Evolutionary conservation across 1,140 invertebrate genomes (phyloP), one percentile per base, ranked within the genome.

Genomic region (Callitettix versicolor): DNA sequence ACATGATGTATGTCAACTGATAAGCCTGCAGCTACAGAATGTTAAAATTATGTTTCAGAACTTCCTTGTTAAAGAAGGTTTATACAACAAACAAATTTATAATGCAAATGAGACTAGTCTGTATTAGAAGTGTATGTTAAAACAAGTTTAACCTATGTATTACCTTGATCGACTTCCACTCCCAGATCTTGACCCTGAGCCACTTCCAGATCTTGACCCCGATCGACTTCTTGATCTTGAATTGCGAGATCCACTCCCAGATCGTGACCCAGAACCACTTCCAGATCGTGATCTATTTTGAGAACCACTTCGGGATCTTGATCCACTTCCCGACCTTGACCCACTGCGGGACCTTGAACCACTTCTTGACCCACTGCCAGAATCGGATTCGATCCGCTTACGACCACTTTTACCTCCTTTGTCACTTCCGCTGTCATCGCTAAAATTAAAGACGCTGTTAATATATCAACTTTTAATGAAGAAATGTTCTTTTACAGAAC

Each of bases 361-460:
- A 15, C 60, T 63, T 17, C 58, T 47, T 15, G 57, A 53, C 5
- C 52, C 53, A 21, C 55, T 55, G 3, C 4, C 65, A 40, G 43
- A 48, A 51, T 17, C 70, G 68, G 40, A 66, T 60, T 58, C 61
- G 64, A 62, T 74, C 68, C 60, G 63, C 60, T 65, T 74, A 69
- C 20, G 72, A 73, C 21, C 74, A 73, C 64, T 57, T 69, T 59
- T 58, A 0, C 64, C 61, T 26, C 64, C 72, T 60, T 72, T 69
- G 38, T 73, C 77, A 54, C 71, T 72, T 22, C 74, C 79, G 52
- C 76, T 77, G 54, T 78, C 78, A 59, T 76, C 76, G 6, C 65
- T 73, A 49, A 49, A 60, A 58, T n/a, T n/a, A n/a, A n/a, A n/a
- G n/a, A n/a, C n/a, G n/a, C n/a, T n/a, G n/a, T n/a, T n/a, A n/a